Conservation (phyloP, 2,888 invertebrate genomes). For the Dolichomitus sp. region DNA sequence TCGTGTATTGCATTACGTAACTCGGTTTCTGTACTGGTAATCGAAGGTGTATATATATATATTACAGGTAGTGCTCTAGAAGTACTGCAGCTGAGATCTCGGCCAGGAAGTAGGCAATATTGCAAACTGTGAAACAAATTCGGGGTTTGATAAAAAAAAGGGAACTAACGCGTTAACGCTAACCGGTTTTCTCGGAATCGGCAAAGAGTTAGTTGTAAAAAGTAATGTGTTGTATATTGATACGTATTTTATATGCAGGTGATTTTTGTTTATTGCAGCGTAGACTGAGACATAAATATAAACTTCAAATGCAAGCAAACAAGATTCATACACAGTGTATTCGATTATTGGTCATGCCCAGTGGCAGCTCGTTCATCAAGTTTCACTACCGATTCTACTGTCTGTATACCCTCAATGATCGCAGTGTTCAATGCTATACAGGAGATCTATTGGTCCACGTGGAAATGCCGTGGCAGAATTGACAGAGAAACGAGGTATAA, state of each 20-base stretch:
- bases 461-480: slow-evolving; percentile 25
- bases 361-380: slow-evolving; percentile 17
- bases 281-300: too few species aligned
- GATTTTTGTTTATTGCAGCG: too few species aligned
- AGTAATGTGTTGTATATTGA: too few species aligned
- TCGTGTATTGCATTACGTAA: slow-evolving; percentile 32
- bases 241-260: too few species aligned
- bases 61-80: background rate
- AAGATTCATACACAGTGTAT: too few species aligned
- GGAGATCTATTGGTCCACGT: slow-evolving; percentile 17
- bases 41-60: slow-evolving; percentile 14
- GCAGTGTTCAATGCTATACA: slow-evolving; percentile 8
- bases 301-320: too few species aligned
- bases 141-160: background rate
- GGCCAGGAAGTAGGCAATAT: background rate
- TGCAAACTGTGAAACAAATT: background rate
- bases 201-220: too few species aligned
- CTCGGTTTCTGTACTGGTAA: slow-evolving; percentile 32
- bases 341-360: slow-evolving; percentile 9
- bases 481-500: slow-evolving; percentile 23
- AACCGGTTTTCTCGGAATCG: too few species aligned
- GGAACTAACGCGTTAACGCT: too few species aligned
- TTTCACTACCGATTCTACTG: background rate
- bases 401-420: slow-evolving; percentile 10
- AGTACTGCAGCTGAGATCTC: background rate